Evolutionary conservation across 2,113 vertebrate genomes (phyloP), one percentile per base, ranked within the genome.

Genomic region (Thinocorus orbignyianus): DNA sequence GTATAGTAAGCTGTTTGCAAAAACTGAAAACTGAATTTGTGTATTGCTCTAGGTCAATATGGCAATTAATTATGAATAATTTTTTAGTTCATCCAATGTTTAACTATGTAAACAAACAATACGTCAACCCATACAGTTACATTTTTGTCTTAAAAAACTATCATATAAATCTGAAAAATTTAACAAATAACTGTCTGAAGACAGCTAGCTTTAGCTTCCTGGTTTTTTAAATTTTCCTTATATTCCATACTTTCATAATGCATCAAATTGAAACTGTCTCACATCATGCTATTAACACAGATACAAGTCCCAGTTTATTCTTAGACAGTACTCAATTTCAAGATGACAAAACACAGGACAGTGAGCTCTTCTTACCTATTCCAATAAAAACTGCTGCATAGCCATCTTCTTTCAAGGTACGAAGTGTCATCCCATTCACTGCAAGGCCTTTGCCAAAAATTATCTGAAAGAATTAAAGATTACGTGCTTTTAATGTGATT

Each of bases 341-440:
- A 39, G 26, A 73, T 37, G 57, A 65, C 13, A 81, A 96, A 84
- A 71, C 42, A 83, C 17, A 35, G 46, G 48, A 74, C 54, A 44
- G 10, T 22, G 33, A 93, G 52, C 64, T 73, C 11, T 87, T 96
- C 98, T 98, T 95, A 99, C 99, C 99, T 91, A 99, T 99, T 77
- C 99, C 99, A 92, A 99, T 98, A 95, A 99, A 99, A 92, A 98
- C 97, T 17, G 94, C 98, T 89, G 98, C 93, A 81, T 98, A 99
- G 49, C 98, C 99, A 51, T 98, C 97, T 60, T 99, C 95, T 85
- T 98, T 99, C 96, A 99, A 97, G 37, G 98, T 98, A 9, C 1
- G 65, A 61, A 99, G 98, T 18, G 98, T 99, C 98, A 99, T 98
- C 70, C 98, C 98, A 44, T 98, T 93, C 49, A 97, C 51, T 24